Conservation (phyloP, 2,888 invertebrate genomes). For the Dynastes hyllus region DNA sequence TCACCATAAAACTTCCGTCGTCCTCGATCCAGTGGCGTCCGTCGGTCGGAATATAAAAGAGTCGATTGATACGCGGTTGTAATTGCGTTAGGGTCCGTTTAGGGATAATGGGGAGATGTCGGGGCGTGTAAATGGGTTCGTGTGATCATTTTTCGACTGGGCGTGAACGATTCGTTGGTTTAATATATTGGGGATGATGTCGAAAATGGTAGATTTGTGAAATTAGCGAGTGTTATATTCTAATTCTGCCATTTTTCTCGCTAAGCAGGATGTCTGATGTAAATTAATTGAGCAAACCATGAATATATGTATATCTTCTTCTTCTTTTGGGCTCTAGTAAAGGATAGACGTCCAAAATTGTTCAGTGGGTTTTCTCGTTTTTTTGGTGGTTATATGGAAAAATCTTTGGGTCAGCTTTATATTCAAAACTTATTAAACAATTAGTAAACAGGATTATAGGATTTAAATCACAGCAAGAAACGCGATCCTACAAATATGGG, state of each 20-base stretch:
- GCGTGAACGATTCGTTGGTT: neutral
- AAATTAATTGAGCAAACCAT: neutral
- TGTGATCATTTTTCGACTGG: neutral
- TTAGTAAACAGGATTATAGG: too few relatives aligned
- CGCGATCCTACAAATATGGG: too few relatives aligned
- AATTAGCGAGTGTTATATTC: neutral
- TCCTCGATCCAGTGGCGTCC: constrained; percentile 32
- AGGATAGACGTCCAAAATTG: neutral
- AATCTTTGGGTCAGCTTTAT: too few relatives aligned
- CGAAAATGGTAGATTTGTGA: neutral
- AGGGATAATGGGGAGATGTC: neutral
- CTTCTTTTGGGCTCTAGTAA: neutral
- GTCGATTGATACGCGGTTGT: constrained; percentile 3
- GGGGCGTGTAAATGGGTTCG: constrained; percentile 11
- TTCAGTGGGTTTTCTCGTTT: too few relatives aligned
- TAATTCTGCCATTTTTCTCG: neutral
- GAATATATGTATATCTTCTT: neutral
- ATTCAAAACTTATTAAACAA: too few relatives aligned
- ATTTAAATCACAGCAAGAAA: too few relatives aligned
- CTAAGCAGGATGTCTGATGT: neutral
- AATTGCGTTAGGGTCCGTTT: constrained; percentile 11
- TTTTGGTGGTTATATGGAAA: too few relatives aligned
- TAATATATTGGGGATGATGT: neutral
- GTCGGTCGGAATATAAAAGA: constrained; percentile 31
- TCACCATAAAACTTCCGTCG: constrained; percentile 39